Conservation (phyloP, 1,140 invertebrate genomes). For the Rhynchophorus ferrugineus region DNA sequence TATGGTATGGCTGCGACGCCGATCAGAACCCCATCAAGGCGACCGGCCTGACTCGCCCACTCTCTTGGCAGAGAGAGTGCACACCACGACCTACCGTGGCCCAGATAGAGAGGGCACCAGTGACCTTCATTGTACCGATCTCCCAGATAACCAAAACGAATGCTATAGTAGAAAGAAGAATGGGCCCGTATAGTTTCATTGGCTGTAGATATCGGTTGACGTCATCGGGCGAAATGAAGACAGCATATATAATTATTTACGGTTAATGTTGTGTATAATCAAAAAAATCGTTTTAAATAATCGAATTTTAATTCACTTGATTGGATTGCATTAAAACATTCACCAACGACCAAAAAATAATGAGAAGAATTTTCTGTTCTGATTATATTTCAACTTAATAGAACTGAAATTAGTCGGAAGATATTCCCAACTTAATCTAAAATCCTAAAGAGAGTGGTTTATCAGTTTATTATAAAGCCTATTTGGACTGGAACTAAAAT, state of each 20-base stretch:
- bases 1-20: background rate
- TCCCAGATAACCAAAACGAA: background rate
- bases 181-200: background rate
- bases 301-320: too few species aligned
- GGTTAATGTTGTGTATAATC: background rate
- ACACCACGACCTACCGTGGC: background rate
- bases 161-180: background rate
- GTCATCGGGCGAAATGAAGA: too few species aligned
- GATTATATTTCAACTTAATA: too few species aligned
- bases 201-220: background rate
- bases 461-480: too few species aligned
- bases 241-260: background rate
- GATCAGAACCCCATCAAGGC: too few species aligned
- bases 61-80: background rate
- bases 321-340: too few species aligned
- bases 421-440: too few species aligned
- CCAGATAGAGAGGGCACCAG: background rate
- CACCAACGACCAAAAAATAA: too few species aligned
- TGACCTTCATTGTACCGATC: background rate
- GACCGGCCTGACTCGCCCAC: background rate
- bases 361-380: too few species aligned
- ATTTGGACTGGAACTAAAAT: too few species aligned
- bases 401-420: too few species aligned
- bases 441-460: too few species aligned
- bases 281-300: background rate